phyloP scores from a whole-genome alignment of 1,140 invertebrate genomes.

The Drosophila teissieri region DNA sequence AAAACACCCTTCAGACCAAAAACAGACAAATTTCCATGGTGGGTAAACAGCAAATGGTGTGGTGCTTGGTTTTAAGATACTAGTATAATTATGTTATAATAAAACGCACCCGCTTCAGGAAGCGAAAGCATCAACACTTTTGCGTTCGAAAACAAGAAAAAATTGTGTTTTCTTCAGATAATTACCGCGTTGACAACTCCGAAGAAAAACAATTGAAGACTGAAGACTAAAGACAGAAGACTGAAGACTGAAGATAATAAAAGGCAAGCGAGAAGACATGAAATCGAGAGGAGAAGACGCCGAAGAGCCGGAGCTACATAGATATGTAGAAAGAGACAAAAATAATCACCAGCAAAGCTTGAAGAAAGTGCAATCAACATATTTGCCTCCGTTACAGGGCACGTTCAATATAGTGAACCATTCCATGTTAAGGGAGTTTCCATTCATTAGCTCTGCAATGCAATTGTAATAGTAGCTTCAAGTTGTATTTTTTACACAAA shows the following conservation, averaged over 20 bases:
- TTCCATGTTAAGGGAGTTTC: not conserved
- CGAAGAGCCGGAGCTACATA: constrained; percentile 32
- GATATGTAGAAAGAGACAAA: constrained; percentile 19
- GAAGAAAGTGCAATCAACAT: constrained; percentile 58
- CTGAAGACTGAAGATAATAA: constrained; percentile 20
- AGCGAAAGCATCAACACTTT: constrained; percentile 17
- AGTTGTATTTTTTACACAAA: too few relatives aligned
- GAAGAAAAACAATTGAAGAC: constrained; percentile 3
- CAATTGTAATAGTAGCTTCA: too few relatives aligned
- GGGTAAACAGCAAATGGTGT: not conserved
- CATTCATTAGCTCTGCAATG: not conserved
- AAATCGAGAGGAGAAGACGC: not conserved
- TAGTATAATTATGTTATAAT: not conserved
- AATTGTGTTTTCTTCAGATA: constrained; percentile 36
- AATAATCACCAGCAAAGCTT: constrained; percentile 4
- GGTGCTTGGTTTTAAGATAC: not conserved
- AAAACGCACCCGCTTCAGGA: constrained; percentile 2
- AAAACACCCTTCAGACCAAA: not conserved
- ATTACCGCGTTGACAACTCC: constrained; percentile 48
- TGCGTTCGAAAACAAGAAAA: constrained; percentile 25
- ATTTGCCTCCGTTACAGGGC: constrained; percentile 17
- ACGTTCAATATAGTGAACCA: not conserved
- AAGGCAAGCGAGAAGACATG: constrained; percentile 17
- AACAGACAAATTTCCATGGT: not conserved
- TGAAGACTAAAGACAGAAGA: constrained; percentile 9